Percentiles rank a stretch among this genome's conserved stretches.
These are phyloP conservation scores for Anadara kagoshimensis DNA, from an alignment of 1,140 invertebrate genomes.

Conservation along the genomic window DNA sequence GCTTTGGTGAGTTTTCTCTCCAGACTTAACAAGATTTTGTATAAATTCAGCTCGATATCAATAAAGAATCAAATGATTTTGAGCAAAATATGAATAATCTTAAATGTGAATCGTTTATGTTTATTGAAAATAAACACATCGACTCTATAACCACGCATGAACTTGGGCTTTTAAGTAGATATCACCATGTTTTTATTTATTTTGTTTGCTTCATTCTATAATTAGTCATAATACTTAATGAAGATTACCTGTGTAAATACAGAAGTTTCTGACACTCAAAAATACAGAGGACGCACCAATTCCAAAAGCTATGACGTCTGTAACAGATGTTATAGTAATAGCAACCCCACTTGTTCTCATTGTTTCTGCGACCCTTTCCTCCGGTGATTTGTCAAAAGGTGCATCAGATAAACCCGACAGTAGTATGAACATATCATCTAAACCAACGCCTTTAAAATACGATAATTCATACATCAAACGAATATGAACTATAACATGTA, in stretches of 20 bases:
- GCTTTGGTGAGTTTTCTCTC: too few species aligned
- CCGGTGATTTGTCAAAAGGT: conserved; percentile 47
- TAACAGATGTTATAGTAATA: conserved; percentile 96
- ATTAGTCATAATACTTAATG: conserved; percentile 83
- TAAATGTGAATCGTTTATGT: too few species aligned
- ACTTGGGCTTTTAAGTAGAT: too few species aligned
- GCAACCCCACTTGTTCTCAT: conserved; percentile 95
- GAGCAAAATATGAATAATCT: too few species aligned
- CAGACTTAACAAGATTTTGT: too few species aligned
- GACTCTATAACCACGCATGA: too few species aligned
- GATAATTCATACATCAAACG: too few species aligned
- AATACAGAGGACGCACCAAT: conserved; percentile 96
- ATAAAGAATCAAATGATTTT: too few species aligned
- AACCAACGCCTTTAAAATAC: conserved; percentile 85
- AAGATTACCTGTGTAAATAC: conserved; percentile 89
- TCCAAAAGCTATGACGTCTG: conserved; percentile 95
- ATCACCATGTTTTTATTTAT: too few species aligned
- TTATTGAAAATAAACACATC: too few species aligned
- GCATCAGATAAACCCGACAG: conserved; percentile 80
- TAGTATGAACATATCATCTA: conserved; percentile 96
- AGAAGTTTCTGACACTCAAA: conserved; percentile 96
- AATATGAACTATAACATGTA: too few species aligned
- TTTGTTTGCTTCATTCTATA: conserved; percentile 79
- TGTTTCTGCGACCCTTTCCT: conserved; percentile 88
- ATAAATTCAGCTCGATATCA: too few species aligned